Evolutionary conservation across 1,140 invertebrate genomes (phyloP).

Genomic region (Zaprionus tsacasi): DNA sequence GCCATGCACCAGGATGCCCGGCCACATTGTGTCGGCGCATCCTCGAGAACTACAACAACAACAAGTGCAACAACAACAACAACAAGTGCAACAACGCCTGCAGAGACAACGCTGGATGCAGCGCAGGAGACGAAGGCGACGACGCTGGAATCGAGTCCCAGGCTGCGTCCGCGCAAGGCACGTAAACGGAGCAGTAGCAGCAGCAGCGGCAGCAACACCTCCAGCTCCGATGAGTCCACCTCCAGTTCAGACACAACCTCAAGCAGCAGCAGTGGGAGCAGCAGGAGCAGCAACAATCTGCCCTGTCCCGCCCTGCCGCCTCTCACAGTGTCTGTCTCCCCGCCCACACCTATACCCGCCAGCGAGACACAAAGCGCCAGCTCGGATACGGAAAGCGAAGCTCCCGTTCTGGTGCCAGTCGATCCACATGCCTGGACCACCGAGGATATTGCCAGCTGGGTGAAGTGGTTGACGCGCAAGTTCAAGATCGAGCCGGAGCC

Average conservation of each 20-base stretch:
- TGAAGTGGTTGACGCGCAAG: slow-evolving; percentile 87
- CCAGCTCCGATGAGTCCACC: slow-evolving; percentile 35
- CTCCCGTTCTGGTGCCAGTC: slow-evolving; percentile 74
- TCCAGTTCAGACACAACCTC: slow-evolving; percentile 24
- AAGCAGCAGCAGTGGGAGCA: slow-evolving; percentile 16
- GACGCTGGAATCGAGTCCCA: neutral
- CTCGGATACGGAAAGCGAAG: slow-evolving; percentile 23
- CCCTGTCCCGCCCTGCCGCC: slow-evolving; percentile 1
- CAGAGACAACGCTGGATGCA: slow-evolving; percentile 57
- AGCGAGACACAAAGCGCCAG: neutral
- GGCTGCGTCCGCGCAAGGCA: neutral
- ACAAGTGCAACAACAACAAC: slow-evolving; percentile 10
- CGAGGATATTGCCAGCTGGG: slow-evolving; percentile 87
- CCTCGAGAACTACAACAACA: slow-evolving; percentile 18
- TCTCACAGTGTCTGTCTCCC: slow-evolving; percentile 9
- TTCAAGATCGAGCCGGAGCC: slow-evolving; percentile 86
- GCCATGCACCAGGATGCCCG: slow-evolving; percentile 79
- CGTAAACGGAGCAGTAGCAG: slow-evolving; percentile 7
- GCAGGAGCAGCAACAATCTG: neutral
- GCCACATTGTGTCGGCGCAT: slow-evolving; percentile 44
- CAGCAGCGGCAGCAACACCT: slow-evolving; percentile 44
- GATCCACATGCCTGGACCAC: slow-evolving; percentile 88
- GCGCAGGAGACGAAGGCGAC: slow-evolving; percentile 15
- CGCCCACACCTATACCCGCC: slow-evolving; percentile 13
- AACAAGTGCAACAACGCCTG: slow-evolving; percentile 17